Conservation (phyloP, 2,797 vertebrate genomes). For the Podargus strigoides region DNA sequence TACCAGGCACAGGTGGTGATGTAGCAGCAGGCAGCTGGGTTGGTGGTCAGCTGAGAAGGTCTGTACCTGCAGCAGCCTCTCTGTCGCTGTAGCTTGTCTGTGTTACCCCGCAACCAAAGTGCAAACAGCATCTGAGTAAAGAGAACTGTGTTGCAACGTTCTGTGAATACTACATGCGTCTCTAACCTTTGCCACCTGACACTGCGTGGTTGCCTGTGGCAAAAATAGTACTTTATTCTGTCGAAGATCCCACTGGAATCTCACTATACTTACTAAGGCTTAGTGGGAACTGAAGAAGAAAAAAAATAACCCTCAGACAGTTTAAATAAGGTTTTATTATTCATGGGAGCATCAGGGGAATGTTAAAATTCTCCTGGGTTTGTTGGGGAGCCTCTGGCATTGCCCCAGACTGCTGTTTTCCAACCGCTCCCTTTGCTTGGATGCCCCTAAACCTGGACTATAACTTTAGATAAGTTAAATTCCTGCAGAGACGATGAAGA, state of each 20-base stretch:
- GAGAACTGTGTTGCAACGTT: not conserved
- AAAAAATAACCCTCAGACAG: not conserved
- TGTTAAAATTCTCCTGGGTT: not conserved
- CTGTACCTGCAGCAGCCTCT: not conserved
- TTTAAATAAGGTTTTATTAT: conserved; percentile 7
- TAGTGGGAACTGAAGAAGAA: not conserved
- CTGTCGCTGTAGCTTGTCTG: not conserved
- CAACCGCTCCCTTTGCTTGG: not conserved
- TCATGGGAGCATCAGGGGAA: not conserved
- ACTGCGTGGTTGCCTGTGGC: not conserved
- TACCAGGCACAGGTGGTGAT: not conserved
- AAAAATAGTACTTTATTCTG: not conserved
- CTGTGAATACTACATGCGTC: not conserved
- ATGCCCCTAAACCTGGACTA: not conserved
- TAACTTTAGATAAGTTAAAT: not conserved
- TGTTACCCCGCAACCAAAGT: not conserved
- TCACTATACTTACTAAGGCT: not conserved
- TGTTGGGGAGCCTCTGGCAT: not conserved
- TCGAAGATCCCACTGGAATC: not conserved
- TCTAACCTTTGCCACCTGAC: not conserved
- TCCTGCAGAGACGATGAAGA: not conserved
- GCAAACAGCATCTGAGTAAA: not conserved
- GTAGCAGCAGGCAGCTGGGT: not conserved
- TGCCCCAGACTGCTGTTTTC: not conserved
- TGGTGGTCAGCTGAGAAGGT: not conserved